Evolutionary conservation across 2,888 invertebrate species (phyloP).

Genomic region (Gandaritis pyraliata): DNA sequence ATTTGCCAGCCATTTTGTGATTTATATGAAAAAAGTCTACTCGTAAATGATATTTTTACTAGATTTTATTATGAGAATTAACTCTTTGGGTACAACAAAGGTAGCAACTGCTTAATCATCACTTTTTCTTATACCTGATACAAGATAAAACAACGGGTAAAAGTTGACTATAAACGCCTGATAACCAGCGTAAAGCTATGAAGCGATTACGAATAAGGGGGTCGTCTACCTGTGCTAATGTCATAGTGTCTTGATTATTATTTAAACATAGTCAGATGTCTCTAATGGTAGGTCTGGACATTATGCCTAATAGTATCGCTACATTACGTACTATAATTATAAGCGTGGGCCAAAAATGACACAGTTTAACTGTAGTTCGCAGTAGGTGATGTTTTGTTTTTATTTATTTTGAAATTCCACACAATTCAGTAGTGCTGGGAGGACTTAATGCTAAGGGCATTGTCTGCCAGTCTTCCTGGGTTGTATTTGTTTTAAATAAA

Average conservation of each 20-base stretch:
- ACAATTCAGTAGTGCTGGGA: too few relatives aligned
- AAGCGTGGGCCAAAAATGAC: constrained; percentile 23
- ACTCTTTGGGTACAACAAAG: too few relatives aligned
- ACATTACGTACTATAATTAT: constrained; percentile 34
- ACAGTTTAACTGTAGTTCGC: neutral
- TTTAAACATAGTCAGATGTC: constrained; percentile 52
- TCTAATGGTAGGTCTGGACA: constrained; percentile 41
- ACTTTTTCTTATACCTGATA: neutral
- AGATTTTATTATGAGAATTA: too few relatives aligned
- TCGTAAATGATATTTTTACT: too few relatives aligned
- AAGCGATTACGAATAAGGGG: constrained; percentile 1
- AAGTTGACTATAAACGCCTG: neutral
- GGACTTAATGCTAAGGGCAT: too few relatives aligned
- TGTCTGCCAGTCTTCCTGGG: too few relatives aligned
- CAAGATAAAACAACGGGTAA: neutral
- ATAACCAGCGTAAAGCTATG: neutral
- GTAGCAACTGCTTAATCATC: too few relatives aligned
- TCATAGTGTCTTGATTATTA: constrained; percentile 47
- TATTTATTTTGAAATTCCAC: too few relatives aligned
- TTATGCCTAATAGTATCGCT: constrained; percentile 32
- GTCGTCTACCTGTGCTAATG: constrained; percentile 19
- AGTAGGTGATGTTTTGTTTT: neutral
- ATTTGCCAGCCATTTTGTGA: too few relatives aligned
- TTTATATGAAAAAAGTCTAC: too few relatives aligned
- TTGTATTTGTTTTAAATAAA: too few relatives aligned